Percentiles rank a stretch among this genome's conserved stretches.
Evolutionary conservation across 2,797 vertebrate genomes (phyloP).

Genomic region (Cheirogaleus major): DNA sequence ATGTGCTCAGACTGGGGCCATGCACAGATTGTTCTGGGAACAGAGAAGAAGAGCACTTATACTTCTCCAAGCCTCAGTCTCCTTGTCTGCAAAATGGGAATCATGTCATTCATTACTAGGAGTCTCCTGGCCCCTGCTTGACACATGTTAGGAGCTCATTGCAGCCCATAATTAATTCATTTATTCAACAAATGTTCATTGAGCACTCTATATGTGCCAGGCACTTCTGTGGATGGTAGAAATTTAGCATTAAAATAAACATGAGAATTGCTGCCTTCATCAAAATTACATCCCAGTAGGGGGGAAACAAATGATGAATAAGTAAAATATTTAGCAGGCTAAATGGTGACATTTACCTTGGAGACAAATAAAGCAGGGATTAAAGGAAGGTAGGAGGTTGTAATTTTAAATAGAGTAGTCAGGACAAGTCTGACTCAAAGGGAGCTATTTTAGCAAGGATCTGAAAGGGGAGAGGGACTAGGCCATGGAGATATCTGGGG

Average conservation of each 20-base stretch:
- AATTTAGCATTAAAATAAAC: background rate
- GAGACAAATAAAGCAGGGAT: background rate
- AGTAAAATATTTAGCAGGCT: background rate
- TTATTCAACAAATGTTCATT: background rate
- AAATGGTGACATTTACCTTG: background rate
- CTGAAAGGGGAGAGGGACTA: background rate
- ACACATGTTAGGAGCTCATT: background rate
- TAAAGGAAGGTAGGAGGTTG: background rate
- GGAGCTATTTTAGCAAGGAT: background rate
- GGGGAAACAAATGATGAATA: background rate
- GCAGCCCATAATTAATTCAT: background rate
- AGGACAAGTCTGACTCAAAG: background rate
- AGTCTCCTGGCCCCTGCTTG: slow-evolving; percentile 3
- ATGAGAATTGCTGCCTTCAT: background rate
- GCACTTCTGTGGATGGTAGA: background rate
- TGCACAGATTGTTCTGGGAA: background rate
- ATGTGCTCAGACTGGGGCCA: background rate
- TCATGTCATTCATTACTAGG: background rate
- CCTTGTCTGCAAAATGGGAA: slow-evolving; percentile 42
- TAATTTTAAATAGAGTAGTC: background rate
- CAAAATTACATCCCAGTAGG: background rate
- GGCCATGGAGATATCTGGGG: background rate
- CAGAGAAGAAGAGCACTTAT: background rate
- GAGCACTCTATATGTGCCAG: background rate
- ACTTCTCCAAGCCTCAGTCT: slow-evolving; percentile 4